Evolutionary conservation across 64 coral and sea anemone genomes (phyloP).

Genomic region (Pocillopora verrucosa): DNA sequence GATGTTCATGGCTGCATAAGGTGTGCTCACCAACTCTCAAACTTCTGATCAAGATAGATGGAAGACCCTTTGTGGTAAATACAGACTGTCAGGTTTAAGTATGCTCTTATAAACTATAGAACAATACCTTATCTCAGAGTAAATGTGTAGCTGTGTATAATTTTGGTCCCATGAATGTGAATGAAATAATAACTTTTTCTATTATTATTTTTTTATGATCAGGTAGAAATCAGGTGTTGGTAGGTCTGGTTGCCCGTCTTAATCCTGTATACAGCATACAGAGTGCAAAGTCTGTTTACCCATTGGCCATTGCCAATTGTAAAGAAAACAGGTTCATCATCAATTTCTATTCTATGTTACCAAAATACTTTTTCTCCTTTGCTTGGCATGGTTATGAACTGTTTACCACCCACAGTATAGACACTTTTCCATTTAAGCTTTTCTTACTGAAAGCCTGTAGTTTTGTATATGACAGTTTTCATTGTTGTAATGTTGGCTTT

Average conservation of each 20-base stretch:
- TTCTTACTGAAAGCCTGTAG: background rate
- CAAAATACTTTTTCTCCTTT: too few relatives aligned
- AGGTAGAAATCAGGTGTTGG: slow-evolving; percentile 44
- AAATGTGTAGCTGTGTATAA: too few relatives aligned
- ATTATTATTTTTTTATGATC: background rate
- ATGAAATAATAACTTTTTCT: too few relatives aligned
- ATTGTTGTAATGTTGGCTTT: background rate
- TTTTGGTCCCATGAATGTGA: too few relatives aligned
- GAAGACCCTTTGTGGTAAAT: slow-evolving; percentile 43
- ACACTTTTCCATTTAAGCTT: background rate
- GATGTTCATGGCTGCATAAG: background rate
- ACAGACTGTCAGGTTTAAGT: too few relatives aligned
- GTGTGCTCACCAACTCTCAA: background rate
- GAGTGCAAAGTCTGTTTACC: slow-evolving; percentile 35
- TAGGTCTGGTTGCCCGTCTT: slow-evolving; percentile 27
- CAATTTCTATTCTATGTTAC: too few relatives aligned
- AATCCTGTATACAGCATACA: background rate
- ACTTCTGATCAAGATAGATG: slow-evolving; percentile 19
- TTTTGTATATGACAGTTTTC: background rate
- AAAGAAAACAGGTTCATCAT: slow-evolving; percentile 10
- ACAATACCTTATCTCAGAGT: too few relatives aligned
- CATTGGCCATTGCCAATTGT: slow-evolving; percentile 27
- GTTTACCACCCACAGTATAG: background rate
- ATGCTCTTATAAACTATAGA: too few relatives aligned
- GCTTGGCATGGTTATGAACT: background rate